Evolutionary conservation across 2,113 vertebrate species (phyloP).

Genomic region (Heterocephalus glaber): DNA sequence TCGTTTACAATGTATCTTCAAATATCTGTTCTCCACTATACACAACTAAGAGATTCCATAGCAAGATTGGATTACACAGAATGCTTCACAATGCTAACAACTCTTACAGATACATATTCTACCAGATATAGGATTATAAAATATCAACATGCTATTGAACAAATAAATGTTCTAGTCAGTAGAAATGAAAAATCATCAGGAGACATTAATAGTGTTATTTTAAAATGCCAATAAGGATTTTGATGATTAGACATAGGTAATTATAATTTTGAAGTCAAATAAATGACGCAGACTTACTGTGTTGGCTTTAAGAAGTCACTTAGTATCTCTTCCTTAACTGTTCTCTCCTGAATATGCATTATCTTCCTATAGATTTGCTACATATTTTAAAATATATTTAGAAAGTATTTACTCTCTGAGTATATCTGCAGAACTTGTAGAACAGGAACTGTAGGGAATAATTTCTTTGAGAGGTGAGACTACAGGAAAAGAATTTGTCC

Average conservation of each 20-base stretch:
- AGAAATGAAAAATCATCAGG: constrained; percentile 24
- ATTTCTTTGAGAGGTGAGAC: neutral
- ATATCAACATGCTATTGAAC: neutral
- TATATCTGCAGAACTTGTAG: neutral
- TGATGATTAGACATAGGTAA: constrained; percentile 68
- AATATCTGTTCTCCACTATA: neutral
- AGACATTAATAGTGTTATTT: neutral
- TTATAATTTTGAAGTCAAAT: constrained; percentile 68
- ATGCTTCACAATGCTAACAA: constrained; percentile 14
- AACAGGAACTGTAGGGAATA: neutral
- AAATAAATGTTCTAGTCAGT: neutral
- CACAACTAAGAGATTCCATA: neutral
- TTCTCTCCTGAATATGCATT: constrained; percentile 58
- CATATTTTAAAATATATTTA: constrained; percentile 32
- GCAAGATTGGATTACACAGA: neutral
- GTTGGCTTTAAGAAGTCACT: constrained; percentile 60
- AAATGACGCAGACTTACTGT: constrained; percentile 67
- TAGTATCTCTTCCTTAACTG: constrained; percentile 67
- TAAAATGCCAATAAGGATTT: neutral
- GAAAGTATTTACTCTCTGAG: neutral
- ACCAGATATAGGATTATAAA: neutral
- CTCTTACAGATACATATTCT: constrained; percentile 6
- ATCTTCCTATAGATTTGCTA: constrained; percentile 1
- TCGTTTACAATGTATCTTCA: neutral
- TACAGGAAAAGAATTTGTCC: neutral